phyloP scores from a whole-genome alignment of 2,113 vertebrate genomes.

The Syngnathus scovelli region DNA sequence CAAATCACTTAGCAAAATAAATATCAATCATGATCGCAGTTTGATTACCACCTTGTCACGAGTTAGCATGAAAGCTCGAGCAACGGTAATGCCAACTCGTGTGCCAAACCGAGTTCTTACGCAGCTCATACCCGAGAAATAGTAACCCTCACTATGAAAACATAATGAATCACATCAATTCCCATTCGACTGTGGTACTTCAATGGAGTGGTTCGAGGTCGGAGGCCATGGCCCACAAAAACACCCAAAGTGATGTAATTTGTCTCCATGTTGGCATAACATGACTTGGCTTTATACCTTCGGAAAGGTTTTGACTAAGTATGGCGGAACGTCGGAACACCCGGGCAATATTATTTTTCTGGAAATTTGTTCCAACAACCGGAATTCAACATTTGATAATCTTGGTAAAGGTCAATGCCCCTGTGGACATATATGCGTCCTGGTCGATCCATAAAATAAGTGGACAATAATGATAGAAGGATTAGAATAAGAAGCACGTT shows the following conservation, averaged over 20 bases:
- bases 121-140: slow-evolving; percentile 29
- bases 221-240: slow-evolving; percentile 18
- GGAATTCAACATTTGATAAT: not conserved
- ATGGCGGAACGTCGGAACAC: not conserved
- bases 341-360: not conserved
- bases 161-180: slow-evolving; percentile 38
- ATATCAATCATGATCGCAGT: slow-evolving; percentile 11
- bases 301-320: not conserved
- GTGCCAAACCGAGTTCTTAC: slow-evolving; percentile 27
- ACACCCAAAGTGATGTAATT: slow-evolving; percentile 15
- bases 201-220: slow-evolving; percentile 20
- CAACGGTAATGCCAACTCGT: slow-evolving; percentile 19
- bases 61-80: slow-evolving; percentile 19
- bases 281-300: not conserved
- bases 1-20: slow-evolving; percentile 11
- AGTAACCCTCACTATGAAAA: slow-evolving; percentile 30
- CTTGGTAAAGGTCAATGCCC: not conserved
- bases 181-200: slow-evolving; percentile 24
- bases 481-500: too few relatives aligned
- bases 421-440: not conserved
- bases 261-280: not conserved
- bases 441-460: not conserved
- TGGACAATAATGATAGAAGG: not conserved
- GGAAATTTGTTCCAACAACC: not conserved
- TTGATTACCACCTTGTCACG: slow-evolving; percentile 21